A percentile compares a stretch with the other conserved stretches of the same genome.
Evolutionary conservation across 2,888 invertebrate genomes (phyloP).

Genomic region (Apotomis turbidana): DNA sequence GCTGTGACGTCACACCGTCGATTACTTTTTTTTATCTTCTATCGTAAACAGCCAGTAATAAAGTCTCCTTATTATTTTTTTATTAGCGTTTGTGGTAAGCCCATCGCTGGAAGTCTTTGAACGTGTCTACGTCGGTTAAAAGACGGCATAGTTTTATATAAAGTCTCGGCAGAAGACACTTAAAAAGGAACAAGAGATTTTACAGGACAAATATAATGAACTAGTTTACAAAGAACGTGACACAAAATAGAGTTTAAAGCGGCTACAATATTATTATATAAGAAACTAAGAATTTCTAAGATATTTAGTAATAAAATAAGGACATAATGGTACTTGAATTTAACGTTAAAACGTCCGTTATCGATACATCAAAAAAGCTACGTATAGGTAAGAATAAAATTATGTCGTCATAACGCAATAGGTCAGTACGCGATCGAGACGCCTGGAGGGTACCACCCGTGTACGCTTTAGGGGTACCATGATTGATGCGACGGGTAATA

Average conservation of each 20-base stretch:
- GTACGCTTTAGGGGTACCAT: slow-evolving; percentile 73
- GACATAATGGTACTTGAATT: too few species aligned
- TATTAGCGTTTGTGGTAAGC: slow-evolving; percentile 46
- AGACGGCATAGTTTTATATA: slow-evolving; percentile 17
- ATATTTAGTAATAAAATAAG: too few species aligned
- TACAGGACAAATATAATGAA: background rate
- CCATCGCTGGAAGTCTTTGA: slow-evolving; percentile 34
- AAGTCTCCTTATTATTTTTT: slow-evolving; percentile 65
- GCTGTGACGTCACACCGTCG: slow-evolving; percentile 74
- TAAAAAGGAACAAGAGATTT: background rate
- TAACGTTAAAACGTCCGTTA: too few species aligned
- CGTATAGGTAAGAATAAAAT: background rate
- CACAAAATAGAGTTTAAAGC: background rate
- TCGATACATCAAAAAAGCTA: slow-evolving; percentile 1
- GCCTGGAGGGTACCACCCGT: slow-evolving; percentile 56
- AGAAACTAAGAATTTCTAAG: background rate
- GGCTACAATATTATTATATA: background rate
- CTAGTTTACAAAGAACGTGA: background rate
- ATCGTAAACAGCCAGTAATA: slow-evolving; percentile 76
- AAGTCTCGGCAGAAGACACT: background rate
- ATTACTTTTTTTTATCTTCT: slow-evolving; percentile 73
- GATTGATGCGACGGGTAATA: slow-evolving; percentile 83
- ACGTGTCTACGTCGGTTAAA: slow-evolving; percentile 28
- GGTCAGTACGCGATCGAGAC: slow-evolving; percentile 50
- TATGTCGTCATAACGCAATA: slow-evolving; percentile 50